Evolutionary conservation across 1,140 invertebrate genomes (phyloP).

Genomic region (Tyrophagus putrescentiae): DNA sequence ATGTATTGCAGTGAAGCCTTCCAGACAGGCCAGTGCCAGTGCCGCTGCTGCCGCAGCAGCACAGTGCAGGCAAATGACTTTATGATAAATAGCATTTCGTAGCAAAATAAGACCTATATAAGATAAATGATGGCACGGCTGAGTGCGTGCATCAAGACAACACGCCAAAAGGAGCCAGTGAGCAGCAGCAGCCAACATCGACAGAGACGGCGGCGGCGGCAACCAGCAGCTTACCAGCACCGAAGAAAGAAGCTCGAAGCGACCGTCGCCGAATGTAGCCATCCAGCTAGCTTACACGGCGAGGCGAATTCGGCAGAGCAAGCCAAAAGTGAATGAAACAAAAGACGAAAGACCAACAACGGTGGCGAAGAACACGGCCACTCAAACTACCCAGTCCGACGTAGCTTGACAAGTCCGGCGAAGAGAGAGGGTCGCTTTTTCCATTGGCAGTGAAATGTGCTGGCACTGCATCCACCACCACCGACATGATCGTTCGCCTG

Average conservation of each 20-base stretch:
- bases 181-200: background rate
- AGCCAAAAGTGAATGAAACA: background rate
- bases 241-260: too few species aligned
- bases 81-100: slow-evolving; percentile 16
- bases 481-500: too few species aligned
- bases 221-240: background rate
- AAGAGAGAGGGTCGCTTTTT: background rate
- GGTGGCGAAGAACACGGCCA: too few species aligned
- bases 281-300: too few species aligned
- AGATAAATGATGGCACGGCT: slow-evolving; percentile 14
- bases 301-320: too few species aligned
- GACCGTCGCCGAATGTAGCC: too few species aligned
- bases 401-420: background rate
- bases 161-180: too few species aligned
- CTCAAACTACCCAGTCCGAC: too few species aligned
- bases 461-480: too few species aligned
- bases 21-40: background rate
- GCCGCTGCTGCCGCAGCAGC: background rate
- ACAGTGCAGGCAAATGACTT: slow-evolving; percentile 13
- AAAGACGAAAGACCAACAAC: background rate
- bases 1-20: slow-evolving; percentile 11
- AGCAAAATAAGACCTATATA: slow-evolving; percentile 16
- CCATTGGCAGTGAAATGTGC: background rate
- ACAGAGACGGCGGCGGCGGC: background rate
- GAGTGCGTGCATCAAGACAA: slow-evolving; percentile 9